These are phyloP conservation scores for Hemiprocne comata DNA, from an alignment of 2,113 vertebrate species.

Conservation along the genomic window DNA sequence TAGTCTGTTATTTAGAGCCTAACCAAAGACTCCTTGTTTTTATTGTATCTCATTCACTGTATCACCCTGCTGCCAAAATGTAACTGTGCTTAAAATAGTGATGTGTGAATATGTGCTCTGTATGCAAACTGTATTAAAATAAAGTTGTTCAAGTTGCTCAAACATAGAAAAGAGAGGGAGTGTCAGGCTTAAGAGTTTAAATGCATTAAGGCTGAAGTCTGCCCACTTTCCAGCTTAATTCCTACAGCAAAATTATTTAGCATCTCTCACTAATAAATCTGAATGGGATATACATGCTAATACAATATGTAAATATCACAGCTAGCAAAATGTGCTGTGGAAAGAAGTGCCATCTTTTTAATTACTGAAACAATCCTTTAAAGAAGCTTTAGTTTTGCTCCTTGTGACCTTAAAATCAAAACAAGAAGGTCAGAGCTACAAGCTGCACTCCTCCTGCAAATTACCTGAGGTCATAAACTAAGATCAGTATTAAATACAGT, in stretches of 20 bases:
- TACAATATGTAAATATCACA: background rate
- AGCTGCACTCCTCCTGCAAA: background rate
- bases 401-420: background rate
- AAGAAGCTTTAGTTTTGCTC: background rate
- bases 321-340: background rate
- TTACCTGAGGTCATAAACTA: background rate
- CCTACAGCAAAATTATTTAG: background rate
- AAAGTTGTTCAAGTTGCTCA: background rate
- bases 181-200: background rate
- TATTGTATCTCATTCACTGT: background rate
- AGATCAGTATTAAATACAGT: background rate
- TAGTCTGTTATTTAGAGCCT: conserved; percentile 11
- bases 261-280: background rate
- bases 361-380: background rate
- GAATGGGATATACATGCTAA: background rate
- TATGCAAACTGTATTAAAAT: background rate
- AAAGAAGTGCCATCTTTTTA: background rate
- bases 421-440: background rate
- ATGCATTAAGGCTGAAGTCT: background rate
- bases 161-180: background rate
- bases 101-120: background rate
- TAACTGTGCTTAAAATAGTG: background rate
- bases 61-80: background rate
- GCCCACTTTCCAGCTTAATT: background rate
- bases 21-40: background rate